Percentiles rank a stretch among this genome's conserved stretches.
Evolutionary conservation across 30 jellyfish, hydroid and myxozoan species (phyloP).

Genomic region (Morbakka virulenta): DNA sequence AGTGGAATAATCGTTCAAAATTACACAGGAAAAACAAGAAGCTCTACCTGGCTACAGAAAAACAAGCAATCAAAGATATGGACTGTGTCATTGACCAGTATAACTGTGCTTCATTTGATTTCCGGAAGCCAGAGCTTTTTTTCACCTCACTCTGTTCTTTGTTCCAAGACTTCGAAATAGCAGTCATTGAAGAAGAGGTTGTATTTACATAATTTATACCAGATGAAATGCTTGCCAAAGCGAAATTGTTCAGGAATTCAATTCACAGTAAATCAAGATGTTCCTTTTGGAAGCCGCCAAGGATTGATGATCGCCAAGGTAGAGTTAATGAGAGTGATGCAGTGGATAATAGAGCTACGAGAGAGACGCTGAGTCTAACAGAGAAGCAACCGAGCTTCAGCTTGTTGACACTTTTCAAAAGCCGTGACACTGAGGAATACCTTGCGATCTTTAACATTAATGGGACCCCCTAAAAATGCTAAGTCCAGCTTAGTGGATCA

Average conservation of each 20-base stretch:
- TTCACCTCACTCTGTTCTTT: constrained; percentile 5
- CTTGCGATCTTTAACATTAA: neutral
- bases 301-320: constrained; percentile 16
- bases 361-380: constrained; percentile 20
- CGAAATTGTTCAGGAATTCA: constrained; percentile 31
- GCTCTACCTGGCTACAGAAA: constrained; percentile 10
- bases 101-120: constrained; percentile 18
- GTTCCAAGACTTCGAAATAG: constrained; percentile 37
- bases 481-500: too few species aligned
- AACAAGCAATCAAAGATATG: constrained; percentile 19
- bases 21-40: constrained; percentile 3
- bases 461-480: neutral
- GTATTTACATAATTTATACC: neutral
- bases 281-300: constrained; percentile 53
- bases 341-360: constrained; percentile 45
- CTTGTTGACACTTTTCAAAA: neutral
- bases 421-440: neutral
- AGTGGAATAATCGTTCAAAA: constrained; percentile 2
- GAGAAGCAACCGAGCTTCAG: constrained; percentile 1
- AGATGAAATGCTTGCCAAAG: constrained; percentile 33
- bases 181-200: constrained; percentile 15
- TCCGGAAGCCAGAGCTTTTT: constrained; percentile 12
- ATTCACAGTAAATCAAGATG: constrained; percentile 40
- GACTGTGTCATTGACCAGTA: constrained; percentile 5
- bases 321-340: constrained; percentile 45